phyloP scores from a whole-genome alignment of 2,113 vertebrate genomes.

The Ursus arctos region DNA sequence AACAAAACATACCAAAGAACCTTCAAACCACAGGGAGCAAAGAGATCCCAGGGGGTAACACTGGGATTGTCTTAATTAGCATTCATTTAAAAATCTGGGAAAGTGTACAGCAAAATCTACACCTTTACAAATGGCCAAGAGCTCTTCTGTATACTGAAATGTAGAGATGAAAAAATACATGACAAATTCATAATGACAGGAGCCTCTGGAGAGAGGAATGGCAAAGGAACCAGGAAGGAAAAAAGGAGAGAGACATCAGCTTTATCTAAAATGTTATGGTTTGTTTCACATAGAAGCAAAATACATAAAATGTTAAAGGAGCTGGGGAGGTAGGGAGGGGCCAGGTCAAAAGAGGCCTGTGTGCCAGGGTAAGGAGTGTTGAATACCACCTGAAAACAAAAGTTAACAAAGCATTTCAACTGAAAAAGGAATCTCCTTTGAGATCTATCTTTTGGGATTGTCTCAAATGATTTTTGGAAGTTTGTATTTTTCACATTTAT shows the following conservation, averaged over 20 bases:
- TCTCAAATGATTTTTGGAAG: slow-evolving; percentile 17
- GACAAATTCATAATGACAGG: background rate
- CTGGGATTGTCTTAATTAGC: background rate
- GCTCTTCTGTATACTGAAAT: background rate
- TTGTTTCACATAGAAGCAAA: background rate
- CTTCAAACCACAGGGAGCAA: slow-evolving; percentile 13
- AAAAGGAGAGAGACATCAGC: background rate
- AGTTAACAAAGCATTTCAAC: background rate
- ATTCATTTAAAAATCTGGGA: background rate
- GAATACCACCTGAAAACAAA: background rate
- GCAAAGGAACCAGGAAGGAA: background rate
- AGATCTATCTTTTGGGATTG: background rate
- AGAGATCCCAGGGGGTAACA: background rate
- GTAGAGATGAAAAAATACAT: slow-evolving; percentile 1
- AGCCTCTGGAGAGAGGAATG: background rate
- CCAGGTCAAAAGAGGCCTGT: background rate
- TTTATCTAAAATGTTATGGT: background rate
- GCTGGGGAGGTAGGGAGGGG: background rate
- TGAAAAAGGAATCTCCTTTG: background rate
- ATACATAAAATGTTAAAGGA: background rate
- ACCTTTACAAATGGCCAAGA: background rate
- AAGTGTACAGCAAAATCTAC: background rate
- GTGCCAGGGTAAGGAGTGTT: background rate
- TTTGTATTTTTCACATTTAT: background rate
- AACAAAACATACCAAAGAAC: slow-evolving; percentile 35